Evolutionary conservation across 1,140 invertebrate genomes (phyloP), one percentile per base, ranked within the genome.

Genomic region (Pogonognathellus flavescens): DNA sequence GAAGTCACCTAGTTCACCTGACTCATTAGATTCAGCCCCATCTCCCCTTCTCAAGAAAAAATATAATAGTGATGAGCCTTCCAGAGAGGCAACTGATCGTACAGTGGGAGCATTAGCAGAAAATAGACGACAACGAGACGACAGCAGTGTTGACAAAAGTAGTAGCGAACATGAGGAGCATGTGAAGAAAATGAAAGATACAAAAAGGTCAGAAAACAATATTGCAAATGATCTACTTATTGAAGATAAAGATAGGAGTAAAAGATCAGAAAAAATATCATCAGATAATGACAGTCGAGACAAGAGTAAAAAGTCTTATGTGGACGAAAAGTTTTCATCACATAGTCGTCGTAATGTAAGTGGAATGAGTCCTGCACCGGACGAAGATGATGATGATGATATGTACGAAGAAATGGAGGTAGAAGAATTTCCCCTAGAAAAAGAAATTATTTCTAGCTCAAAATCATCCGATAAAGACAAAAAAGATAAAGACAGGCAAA

Each of bases 21-120:
- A 83, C 11, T 66, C 86, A 13, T 66, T 80, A 16, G 86, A 88
- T 57, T 87, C 86, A 3, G 84, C 85, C 2, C 88, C 88, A 18
- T 88, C 88, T 6, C 88, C 88, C 0, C 72, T 88, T 0, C 76
- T 88, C 13, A 88, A 88, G 57, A 84, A 72, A 41, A 84, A 80
- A 59, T 88, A 88, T 59, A 72, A 70, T 10, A 60, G 53, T 82
- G 82, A 84, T 10, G 85, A 86, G 7, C 57, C 57, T 10, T 66
- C 83, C 8, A 20, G 57, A 14, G 50, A 53, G 16, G 50, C 22
- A n/a, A 81, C 6, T 57, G 18, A 5, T 55, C 80, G 25, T 6
- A 1, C 11, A 1, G 80, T 52, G 3, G 41, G 31, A 72, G 81
- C 66, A 52, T 14, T 57, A 9, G 25, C n/a, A 22, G 41, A 85